Evolutionary conservation across 2,113 vertebrate genomes (phyloP).

Genomic region (Ramphastos sulfuratus): DNA sequence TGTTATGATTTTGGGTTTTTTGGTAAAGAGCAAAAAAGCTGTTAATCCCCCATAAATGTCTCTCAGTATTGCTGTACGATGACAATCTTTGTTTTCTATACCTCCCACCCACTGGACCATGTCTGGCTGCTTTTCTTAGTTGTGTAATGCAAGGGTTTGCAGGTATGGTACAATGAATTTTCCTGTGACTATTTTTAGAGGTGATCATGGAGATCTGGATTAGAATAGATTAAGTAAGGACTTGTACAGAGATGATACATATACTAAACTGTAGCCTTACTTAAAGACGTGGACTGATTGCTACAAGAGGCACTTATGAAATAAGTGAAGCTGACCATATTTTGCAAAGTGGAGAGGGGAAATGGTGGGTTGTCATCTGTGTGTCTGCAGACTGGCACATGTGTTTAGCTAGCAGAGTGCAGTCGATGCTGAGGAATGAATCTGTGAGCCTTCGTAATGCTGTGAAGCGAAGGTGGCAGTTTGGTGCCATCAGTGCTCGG

Average conservation of each 20-base stretch:
- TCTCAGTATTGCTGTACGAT: background rate
- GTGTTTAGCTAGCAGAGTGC: background rate
- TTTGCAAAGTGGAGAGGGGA: background rate
- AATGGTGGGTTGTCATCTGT: background rate
- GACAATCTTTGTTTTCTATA: background rate
- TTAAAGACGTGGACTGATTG: background rate
- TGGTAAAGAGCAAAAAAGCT: background rate
- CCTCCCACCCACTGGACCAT: background rate
- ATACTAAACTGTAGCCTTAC: conserved; percentile 2
- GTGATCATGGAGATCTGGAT: conserved; percentile 39
- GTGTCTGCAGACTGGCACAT: accelerated
- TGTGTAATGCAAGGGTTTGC: conserved; percentile 21
- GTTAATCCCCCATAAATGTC: background rate
- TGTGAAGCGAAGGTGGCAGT: background rate
- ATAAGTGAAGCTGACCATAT: background rate
- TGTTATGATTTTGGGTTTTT: background rate
- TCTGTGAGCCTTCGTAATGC: background rate
- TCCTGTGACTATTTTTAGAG: conserved; percentile 48
- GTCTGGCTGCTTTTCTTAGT: background rate
- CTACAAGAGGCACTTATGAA: background rate
- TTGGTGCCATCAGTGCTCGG: background rate
- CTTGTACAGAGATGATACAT: conserved; percentile 19
- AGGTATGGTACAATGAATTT: background rate
- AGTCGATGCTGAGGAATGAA: background rate
- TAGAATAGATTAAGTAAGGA: conserved; percentile 32